Base-by-base conservation (phyloP, 2,888 invertebrate species). In the Himalopsyche japonica region DNA sequence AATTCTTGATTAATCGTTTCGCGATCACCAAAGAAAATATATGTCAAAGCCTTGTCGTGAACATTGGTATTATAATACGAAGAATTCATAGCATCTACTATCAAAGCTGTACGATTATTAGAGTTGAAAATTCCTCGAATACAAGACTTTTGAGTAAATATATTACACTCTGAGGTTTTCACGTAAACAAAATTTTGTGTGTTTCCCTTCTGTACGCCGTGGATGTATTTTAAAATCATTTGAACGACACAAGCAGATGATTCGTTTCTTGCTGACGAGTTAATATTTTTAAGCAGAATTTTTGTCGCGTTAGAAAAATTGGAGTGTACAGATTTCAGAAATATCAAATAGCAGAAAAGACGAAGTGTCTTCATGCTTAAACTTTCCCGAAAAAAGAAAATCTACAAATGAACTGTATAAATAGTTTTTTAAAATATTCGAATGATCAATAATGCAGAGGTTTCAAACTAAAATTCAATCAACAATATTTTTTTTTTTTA, bases 141-240 rank as follows among this genome's bases (percentile, higher is more conserved):
- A 8, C 82, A 27, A 37, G 27, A 77, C 30, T 32, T 32, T 78
- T 82, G 85, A 30, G 80, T 82, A 4, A 37, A 20, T 27, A 37
- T 8, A 3, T 34, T 49, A n/a, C 47, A 79, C 47, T 49, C 20
- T n/a, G 82, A 70, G 15, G 70, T 82, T 81, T 85, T 85, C 6
- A 85, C 37, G 57, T 64, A 82, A 27, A 81, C 32, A 6, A 80
- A 77, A 34, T 85, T 80, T 27, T 76, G 80, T 15, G 10, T 49
- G 30, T 32, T 43, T 7, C 47, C 77, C 49, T 32, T 34, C 8
- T 24, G 20, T n/a, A 37, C n/a, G 3, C 77, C 37, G 8, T 64
- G 34, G 5, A 82, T 80, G 47, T 85, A 85, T 47, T 80, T 85
- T 20, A 64, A 20, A 10, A 85, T 57, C 49, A 85, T 80, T 20